These are phyloP conservation scores for Cheilosia impressa DNA, from an alignment of 2,888 invertebrate species.

Conservation along the genomic window DNA sequence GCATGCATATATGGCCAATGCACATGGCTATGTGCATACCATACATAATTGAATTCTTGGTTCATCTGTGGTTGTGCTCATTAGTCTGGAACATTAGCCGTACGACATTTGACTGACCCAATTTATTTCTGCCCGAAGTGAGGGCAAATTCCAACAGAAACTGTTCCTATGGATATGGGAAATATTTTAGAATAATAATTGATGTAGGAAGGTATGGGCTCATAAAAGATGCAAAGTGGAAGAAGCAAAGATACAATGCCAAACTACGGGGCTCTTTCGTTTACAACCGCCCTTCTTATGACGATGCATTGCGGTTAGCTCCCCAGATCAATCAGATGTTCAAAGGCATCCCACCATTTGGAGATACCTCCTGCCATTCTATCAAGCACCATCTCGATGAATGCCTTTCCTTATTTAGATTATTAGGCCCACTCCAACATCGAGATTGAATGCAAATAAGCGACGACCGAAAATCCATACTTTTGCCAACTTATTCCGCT, in stretches of 20 bases:
- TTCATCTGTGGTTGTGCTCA: not conserved
- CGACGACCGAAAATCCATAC: conserved; percentile 17
- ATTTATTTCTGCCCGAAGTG: not conserved
- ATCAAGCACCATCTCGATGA: conserved; percentile 14
- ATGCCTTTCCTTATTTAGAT: conserved; percentile 22
- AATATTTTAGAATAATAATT: too few relatives aligned
- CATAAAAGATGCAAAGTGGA: too few relatives aligned
- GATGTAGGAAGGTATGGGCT: too few relatives aligned
- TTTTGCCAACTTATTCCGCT: conserved; percentile 17
- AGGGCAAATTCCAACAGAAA: not conserved
- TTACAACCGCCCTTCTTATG: too few relatives aligned
- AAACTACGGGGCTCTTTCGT: too few relatives aligned
- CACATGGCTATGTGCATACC: too few relatives aligned
- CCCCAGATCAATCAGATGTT: not conserved
- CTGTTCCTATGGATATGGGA: too few relatives aligned
- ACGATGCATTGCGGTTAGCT: too few relatives aligned
- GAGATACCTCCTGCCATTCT: not conserved
- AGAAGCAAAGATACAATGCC: too few relatives aligned
- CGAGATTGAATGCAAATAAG: conserved; percentile 39
- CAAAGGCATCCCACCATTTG: not conserved
- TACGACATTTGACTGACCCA: not conserved
- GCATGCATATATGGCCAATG: too few relatives aligned
- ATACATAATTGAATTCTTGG: not conserved
- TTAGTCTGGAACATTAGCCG: not conserved
- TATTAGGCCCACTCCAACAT: conserved; percentile 32